Conservation (phyloP, 2,797 vertebrate genomes). For the Poecilia wingei region DNA sequence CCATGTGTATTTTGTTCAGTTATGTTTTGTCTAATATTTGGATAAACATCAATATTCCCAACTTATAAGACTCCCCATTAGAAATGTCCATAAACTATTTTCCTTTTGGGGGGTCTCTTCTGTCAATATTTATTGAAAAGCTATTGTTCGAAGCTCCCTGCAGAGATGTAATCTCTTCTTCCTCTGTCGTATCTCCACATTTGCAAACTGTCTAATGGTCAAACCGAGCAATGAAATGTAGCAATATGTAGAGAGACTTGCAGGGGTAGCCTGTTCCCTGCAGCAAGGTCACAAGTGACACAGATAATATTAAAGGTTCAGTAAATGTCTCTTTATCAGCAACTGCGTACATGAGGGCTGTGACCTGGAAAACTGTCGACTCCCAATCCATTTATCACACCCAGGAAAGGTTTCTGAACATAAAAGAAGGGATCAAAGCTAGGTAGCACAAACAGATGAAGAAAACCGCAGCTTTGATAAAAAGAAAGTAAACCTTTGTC, state of each 20-base stretch:
- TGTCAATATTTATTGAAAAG: background rate
- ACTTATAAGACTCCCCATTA: conserved; percentile 19
- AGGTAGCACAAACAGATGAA: conserved; percentile 8
- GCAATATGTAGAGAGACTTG: conserved; percentile 13
- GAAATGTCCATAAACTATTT: conserved; percentile 5
- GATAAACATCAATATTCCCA: conserved; percentile 2
- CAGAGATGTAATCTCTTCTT: background rate
- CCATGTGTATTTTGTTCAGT: background rate
- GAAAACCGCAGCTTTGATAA: background rate
- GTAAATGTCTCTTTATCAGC: conserved; percentile 23
- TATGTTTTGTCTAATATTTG: background rate
- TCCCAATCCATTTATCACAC: conserved; percentile 10
- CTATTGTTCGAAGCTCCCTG: background rate
- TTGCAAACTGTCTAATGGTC: conserved; percentile 16
- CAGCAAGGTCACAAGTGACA: conserved; percentile 25
- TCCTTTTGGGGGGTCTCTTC: background rate
- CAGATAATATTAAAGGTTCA: conserved; percentile 12
- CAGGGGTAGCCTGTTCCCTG: conserved; percentile 8
- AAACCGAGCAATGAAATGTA: conserved; percentile 36
- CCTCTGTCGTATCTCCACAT: conserved; percentile 33
- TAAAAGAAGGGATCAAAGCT: conserved; percentile 23
- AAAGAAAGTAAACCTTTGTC: background rate
- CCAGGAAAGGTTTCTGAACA: conserved; percentile 15
- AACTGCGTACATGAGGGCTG: conserved; percentile 15
- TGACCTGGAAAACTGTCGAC: conserved; percentile 9